Percentiles rank a stretch among this genome's conserved stretches.
phyloP scores from a whole-genome alignment of 2,797 vertebrate genomes.

The Gymnopithys bicolor region DNA sequence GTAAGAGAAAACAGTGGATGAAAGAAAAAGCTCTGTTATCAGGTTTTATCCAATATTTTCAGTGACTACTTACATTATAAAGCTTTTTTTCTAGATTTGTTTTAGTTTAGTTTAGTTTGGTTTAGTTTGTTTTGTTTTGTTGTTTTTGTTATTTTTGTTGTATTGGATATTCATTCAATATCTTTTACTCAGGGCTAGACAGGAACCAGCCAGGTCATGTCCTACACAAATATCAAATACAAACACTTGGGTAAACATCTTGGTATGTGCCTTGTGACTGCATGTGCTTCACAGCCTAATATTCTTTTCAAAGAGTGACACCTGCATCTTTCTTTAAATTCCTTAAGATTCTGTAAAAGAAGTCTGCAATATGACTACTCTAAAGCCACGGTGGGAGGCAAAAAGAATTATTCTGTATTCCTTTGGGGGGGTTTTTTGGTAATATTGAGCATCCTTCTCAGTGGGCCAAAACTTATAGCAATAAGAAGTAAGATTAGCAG shows the following conservation, averaged over 20 bases:
- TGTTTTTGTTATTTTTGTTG: slow-evolving; percentile 1
- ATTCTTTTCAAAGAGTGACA: neutral
- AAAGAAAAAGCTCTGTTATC: neutral
- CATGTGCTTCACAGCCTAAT: neutral
- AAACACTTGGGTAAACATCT: neutral
- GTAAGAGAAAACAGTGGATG: neutral
- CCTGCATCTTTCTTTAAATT: neutral
- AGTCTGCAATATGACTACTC: neutral
- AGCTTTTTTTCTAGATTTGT: neutral
- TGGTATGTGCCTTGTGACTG: neutral
- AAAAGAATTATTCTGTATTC: neutral
- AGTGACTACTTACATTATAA: slow-evolving; percentile 2
- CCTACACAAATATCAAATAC: neutral
- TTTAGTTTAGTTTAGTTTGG: neutral
- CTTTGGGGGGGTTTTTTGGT: neutral
- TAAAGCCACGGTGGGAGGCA: neutral
- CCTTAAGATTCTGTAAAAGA: neutral
- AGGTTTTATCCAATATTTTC: neutral
- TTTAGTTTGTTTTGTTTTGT: neutral
- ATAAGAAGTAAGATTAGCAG: neutral
- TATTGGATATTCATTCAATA: neutral
- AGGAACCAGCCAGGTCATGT: neutral
- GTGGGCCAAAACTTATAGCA: neutral
- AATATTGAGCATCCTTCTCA: neutral
- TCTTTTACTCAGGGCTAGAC: neutral